Conservation (phyloP, 1,140 invertebrate genomes). For the Drosophila bifasciata region DNA sequence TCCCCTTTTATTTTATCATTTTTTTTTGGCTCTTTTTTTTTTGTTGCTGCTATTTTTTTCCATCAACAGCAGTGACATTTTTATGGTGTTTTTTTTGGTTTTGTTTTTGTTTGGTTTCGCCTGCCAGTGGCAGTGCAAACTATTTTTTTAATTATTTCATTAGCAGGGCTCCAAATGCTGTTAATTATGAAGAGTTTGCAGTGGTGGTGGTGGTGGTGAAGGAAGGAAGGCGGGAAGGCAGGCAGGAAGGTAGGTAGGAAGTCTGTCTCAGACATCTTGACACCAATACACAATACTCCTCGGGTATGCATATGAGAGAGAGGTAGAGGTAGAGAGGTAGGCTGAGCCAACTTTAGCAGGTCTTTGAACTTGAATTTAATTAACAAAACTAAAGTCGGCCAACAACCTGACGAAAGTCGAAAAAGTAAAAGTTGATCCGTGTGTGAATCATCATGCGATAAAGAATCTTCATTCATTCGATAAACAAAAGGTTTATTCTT, state of each 20-base stretch:
- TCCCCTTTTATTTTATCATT: constrained; percentile 1
- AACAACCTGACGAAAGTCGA: constrained; percentile 25
- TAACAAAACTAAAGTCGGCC: constrained; percentile 43
- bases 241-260: constrained; percentile 4
- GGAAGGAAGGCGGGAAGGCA: constrained; percentile 1
- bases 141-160: constrained; percentile 56
- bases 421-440: constrained; percentile 44
- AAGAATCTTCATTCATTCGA: constrained; percentile 7
- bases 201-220: background rate
- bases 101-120: constrained; percentile 7
- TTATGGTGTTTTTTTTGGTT: constrained; percentile 33
- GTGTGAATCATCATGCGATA: constrained; percentile 21
- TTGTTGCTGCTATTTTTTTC: background rate
- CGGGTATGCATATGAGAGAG: constrained; percentile 8
- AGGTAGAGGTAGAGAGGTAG: too few relatives aligned
- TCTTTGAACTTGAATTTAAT: constrained; percentile 54
- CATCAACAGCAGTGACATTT: constrained; percentile 44
- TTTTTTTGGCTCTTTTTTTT: constrained; percentile 11
- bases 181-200: background rate
- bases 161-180: constrained; percentile 28
- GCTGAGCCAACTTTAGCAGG: constrained; percentile 25
- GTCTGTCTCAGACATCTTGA: constrained; percentile 47
- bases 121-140: constrained; percentile 44
- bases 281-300: constrained; percentile 17
- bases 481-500: constrained; percentile 8